These are phyloP conservation scores for Saccostrea glomerata DNA, from an alignment of 1,140 invertebrate species.

Conservation along the genomic window DNA sequence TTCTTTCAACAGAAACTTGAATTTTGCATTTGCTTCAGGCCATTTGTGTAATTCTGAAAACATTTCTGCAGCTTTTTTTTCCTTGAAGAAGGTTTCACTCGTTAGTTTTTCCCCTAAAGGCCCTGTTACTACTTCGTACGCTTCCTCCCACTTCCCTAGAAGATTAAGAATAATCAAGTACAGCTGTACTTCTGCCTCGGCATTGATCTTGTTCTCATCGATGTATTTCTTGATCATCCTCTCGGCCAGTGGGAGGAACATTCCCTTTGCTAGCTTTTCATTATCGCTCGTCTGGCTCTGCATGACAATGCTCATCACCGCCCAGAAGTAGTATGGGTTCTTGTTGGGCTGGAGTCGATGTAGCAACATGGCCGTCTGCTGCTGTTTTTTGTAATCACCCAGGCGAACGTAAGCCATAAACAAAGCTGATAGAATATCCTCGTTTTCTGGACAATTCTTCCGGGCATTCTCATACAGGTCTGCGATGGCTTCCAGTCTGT, in stretches of 20 bases:
- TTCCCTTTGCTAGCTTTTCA: conserved; percentile 78
- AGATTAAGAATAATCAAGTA: conserved; percentile 94
- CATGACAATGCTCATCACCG: conserved; percentile 96
- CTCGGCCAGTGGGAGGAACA: conserved; percentile 90
- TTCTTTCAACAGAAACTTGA: conserved; percentile 84
- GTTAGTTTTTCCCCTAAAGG: conserved; percentile 83
- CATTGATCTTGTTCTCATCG: conserved; percentile 92
- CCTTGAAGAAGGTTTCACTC: conserved; percentile 78
- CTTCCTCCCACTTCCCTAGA: conserved; percentile 89
- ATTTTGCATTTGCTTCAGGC: conserved; percentile 85
- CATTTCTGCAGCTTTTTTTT: conserved; percentile 86
- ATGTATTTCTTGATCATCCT: conserved; percentile 91
- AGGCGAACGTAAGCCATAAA: conserved; percentile 97
- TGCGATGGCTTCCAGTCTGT: conserved; percentile 89
- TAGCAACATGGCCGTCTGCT: conserved; percentile 91
- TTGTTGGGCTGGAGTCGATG: conserved; percentile 93
- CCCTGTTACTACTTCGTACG: conserved; percentile 88
- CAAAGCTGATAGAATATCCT: conserved; percentile 94
- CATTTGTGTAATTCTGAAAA: conserved; percentile 87
- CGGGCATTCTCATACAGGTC: conserved; percentile 93
- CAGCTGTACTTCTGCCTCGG: conserved; percentile 94
- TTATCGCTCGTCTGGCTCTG: conserved; percentile 66
- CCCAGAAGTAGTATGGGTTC: conserved; percentile 99
- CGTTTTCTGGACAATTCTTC: conserved; percentile 90
- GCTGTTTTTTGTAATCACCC: conserved; percentile 94